Evolutionary conservation across 1,140 invertebrate genomes (phyloP).

Genomic region (Thaumatotibia leucotreta): DNA sequence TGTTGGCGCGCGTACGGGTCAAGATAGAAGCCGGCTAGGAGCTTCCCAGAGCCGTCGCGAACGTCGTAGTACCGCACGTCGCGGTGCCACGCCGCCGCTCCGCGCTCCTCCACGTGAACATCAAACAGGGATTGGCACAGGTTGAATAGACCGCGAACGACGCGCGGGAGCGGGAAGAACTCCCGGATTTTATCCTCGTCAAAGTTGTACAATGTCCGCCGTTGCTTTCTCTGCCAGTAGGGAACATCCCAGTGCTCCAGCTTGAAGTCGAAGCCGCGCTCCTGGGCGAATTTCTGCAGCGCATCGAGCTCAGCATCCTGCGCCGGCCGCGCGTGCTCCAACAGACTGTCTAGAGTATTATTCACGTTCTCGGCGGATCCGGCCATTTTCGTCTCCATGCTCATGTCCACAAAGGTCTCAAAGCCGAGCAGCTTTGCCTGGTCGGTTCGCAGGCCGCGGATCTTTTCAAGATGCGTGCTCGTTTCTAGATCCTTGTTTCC

Average conservation of each 20-base stretch:
- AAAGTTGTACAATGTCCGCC: constrained; percentile 79
- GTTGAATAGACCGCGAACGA: constrained; percentile 86
- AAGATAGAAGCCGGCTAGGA: constrained; percentile 88
- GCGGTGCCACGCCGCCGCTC: constrained; percentile 87
- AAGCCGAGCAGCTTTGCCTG: constrained; percentile 89
- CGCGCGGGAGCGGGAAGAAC: constrained; percentile 90
- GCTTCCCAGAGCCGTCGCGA: constrained; percentile 82
- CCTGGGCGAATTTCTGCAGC: constrained; percentile 85
- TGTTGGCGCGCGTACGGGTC: constrained; percentile 86
- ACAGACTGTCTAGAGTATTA: constrained; percentile 83
- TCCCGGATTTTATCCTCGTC: constrained; percentile 85
- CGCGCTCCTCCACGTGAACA: constrained; percentile 86
- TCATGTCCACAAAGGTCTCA: constrained; percentile 88
- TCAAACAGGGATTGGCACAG: constrained; percentile 88
- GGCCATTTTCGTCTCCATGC: constrained; percentile 97
- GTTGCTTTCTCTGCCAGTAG: constrained; percentile 89
- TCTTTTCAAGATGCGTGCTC: constrained; percentile 86
- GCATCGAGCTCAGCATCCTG: constrained; percentile 86
- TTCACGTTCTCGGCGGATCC: constrained; percentile 87
- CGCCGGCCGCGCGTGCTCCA: constrained; percentile 81
- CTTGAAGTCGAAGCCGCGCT: constrained; percentile 82
- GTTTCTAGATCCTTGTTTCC: constrained; percentile 82
- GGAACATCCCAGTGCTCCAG: constrained; percentile 91
- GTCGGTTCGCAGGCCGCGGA: constrained; percentile 81
- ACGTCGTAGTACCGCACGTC: constrained; percentile 92